Evolutionary conservation across 2,888 invertebrate genomes (phyloP), one percentile per base, ranked within the genome.

Genomic region (Perizoma flavofasciatum): DNA sequence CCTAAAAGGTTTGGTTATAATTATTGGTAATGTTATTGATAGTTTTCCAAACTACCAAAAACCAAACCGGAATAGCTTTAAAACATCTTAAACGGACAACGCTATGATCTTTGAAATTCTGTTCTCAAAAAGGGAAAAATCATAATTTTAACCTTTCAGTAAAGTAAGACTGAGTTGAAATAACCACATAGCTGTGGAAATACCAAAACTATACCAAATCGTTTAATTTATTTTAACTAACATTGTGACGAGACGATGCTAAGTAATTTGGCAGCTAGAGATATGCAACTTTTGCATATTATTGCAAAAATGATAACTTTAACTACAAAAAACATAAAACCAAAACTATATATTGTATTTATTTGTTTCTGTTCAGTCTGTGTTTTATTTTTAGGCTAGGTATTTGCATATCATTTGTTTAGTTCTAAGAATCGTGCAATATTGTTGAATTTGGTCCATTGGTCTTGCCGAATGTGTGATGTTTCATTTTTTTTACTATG

Each of bases 381-480:
- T n/a, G 32, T 5, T 8, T 35, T 47, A 53, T 10, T 55, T 39
- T 55, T 61, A 61, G 56, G 72, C 65, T 85, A 84, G 75, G 76
- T 70, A 71, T 72, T 77, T 71, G 85, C 88, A 88, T 88, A 88
- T 88, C 88, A 87, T 81, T 79, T 79, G 46, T 56, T 71, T 73
- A 67, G 70, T 77, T 78, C 76, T 78, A 75, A 72, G 55, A 57
- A 67, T 66, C 73, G 89, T 89, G 89, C 89, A 89, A 89, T 89
- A 89, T 85, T 73, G 58, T 66, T 68, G 61, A 69, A 68, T 72
- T 67, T 72, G 69, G 64, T 68, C 70, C 60, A 64, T 63, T 55
- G 69, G 72, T 85, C 86, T 88, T 89, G 88, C 86, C 84, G 67
- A 62, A 63, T 47, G 70, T 80, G 82, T 85, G 84, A 85, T 82